Evolutionary conservation across 2,888 invertebrate genomes (phyloP).

Genomic region (Pyrgus malvae): DNA sequence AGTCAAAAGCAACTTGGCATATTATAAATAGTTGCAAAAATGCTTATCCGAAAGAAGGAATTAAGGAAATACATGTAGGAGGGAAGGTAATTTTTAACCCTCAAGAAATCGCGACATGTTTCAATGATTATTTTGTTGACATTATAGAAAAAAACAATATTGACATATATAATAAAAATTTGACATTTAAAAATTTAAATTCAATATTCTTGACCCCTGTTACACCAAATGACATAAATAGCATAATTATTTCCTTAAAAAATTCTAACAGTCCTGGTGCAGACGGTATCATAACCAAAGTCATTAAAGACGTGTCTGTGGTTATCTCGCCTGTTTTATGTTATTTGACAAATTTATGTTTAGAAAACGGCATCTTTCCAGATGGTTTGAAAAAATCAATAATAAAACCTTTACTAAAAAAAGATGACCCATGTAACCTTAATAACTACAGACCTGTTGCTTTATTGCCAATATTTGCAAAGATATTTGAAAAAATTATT

Average conservation of each 20-base stretch:
- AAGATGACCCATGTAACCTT: not conserved
- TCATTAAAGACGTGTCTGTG: not conserved
- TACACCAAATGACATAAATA: not conserved
- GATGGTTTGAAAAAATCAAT: not conserved
- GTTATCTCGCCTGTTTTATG: not conserved
- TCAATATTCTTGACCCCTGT: not conserved
- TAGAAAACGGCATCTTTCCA: conserved; percentile 5
- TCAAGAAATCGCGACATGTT: not conserved
- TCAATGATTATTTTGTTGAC: not conserved
- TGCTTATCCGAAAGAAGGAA: not conserved
- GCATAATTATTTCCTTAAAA: not conserved
- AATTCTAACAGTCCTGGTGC: not conserved
- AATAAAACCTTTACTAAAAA: conserved; percentile 1
- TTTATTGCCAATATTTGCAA: not conserved
- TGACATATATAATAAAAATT: not conserved
- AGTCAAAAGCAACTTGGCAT: not conserved
- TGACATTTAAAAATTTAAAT: not conserved
- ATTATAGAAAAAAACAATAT: not conserved
- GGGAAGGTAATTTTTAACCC: not conserved
- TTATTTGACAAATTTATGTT: not conserved
- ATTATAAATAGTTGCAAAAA: not conserved
- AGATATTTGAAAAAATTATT: conserved; percentile 2
- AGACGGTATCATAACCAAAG: conserved; percentile 1
- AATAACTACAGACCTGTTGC: not conserved
- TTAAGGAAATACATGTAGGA: not conserved